A percentile compares a stretch with the other conserved stretches of the same genome.
Conservation (phyloP, 2,113 vertebrate genomes). For the Crypturellus undulatus region DNA sequence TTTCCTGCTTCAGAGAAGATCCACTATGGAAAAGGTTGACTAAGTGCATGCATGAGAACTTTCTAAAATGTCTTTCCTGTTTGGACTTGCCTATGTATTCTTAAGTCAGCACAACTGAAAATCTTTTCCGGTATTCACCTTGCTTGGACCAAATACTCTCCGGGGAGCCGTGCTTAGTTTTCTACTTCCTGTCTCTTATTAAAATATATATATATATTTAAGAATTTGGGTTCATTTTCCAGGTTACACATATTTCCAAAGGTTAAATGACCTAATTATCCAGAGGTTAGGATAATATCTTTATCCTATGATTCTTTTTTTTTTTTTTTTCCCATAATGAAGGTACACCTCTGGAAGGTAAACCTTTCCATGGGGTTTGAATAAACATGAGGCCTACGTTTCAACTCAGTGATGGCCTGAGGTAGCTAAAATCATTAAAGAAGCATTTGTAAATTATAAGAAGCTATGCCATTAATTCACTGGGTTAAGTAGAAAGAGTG, state of each 20-base stretch:
- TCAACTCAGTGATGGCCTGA: slow-evolving; percentile 63
- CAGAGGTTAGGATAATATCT: no score
- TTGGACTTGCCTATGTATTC: background rate
- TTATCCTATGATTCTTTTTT: background rate
- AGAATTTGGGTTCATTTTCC: slow-evolving; percentile 38
- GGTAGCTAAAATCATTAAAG: slow-evolving; percentile 66
- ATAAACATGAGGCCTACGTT: slow-evolving; percentile 56
- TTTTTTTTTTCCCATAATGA: background rate
- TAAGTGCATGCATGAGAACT: background rate
- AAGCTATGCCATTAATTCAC: slow-evolving; percentile 63
- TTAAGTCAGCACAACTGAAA: slow-evolving; percentile 21
- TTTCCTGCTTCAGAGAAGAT: background rate
- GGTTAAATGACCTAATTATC: background rate
- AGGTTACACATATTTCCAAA: slow-evolving; percentile 21
- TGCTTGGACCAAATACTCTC: slow-evolving; percentile 3
- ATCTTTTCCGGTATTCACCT: slow-evolving; percentile 15
- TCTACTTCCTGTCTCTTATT: background rate
- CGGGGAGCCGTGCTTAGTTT: slow-evolving; percentile 5
- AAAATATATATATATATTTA: background rate
- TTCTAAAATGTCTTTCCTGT: background rate
- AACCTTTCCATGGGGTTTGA: slow-evolving; percentile 5
- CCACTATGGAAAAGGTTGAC: slow-evolving; percentile 12
- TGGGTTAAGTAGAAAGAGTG: slow-evolving; percentile 53
- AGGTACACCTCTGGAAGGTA: background rate
- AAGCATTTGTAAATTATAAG: slow-evolving; percentile 70